Percentiles rank a stretch among this genome's conserved stretches.
Conservation (phyloP, 2,113 vertebrate species). For the Tachysurus fulvidraco region DNA sequence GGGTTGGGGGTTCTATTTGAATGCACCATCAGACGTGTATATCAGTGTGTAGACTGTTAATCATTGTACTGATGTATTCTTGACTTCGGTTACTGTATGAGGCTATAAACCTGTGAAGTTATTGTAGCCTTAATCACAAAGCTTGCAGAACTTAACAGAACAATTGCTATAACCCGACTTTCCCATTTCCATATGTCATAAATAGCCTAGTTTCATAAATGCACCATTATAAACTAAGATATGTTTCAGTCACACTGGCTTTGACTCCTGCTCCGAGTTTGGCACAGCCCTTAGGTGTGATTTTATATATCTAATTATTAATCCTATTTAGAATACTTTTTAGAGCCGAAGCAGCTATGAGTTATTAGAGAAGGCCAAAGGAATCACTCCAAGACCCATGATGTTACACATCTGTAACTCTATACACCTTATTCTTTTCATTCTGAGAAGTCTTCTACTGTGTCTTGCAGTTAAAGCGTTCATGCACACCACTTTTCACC, state of each 20-base stretch:
- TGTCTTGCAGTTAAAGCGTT: background rate
- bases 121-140: conserved; percentile 26
- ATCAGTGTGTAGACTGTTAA: background rate
- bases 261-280: conserved; percentile 30
- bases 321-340: conserved; percentile 64
- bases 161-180: conserved; percentile 65
- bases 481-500: background rate
- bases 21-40: background rate
- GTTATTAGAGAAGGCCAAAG: conserved; percentile 58
- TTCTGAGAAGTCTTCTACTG: conserved; percentile 37
- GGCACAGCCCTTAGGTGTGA: conserved; percentile 52
- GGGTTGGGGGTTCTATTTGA: too few relatives aligned
- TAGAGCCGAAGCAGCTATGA: conserved; percentile 69
- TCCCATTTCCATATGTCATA: background rate
- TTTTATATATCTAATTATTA: conserved; percentile 60
- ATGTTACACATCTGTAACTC: conserved; percentile 61
- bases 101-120: background rate
- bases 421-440: conserved; percentile 49
- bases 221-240: too few relatives aligned
- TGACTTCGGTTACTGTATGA: background rate
- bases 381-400: conserved; percentile 63
- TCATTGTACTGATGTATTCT: too few relatives aligned
- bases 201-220: background rate
- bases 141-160: conserved; percentile 60
- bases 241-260: conserved; percentile 40